Evolutionary conservation across 1,140 invertebrate genomes (phyloP).

Genomic region (Drosophila sp.): DNA sequence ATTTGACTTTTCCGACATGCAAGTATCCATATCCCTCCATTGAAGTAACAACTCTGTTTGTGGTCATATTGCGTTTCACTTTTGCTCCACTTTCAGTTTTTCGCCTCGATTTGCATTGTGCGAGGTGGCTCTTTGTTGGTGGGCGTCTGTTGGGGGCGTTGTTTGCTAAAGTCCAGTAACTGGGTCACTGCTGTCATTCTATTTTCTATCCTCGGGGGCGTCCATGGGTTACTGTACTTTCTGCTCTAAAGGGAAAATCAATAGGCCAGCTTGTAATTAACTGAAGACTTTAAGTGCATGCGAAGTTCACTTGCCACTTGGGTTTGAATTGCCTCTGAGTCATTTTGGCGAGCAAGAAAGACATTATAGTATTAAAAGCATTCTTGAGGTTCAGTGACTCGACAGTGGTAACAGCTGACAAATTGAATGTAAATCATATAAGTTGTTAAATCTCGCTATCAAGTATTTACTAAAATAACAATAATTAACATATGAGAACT

Average conservation of each 20-base stretch:
- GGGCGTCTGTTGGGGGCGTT: constrained; percentile 53
- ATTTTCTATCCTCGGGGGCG: constrained; percentile 35
- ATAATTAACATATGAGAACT: no score
- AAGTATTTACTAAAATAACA: no score
- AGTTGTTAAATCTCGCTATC: no score
- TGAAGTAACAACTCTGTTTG: constrained; percentile 48
- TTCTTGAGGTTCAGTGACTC: constrained; percentile 1
- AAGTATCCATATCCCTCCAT: neutral
- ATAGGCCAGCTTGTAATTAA: constrained; percentile 67
- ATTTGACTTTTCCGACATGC: constrained; percentile 46
- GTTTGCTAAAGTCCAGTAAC: constrained; percentile 46
- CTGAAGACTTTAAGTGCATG: constrained; percentile 58
- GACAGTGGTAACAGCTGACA: neutral
- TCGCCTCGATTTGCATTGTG: constrained; percentile 64
- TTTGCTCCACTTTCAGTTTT: constrained; percentile 69
- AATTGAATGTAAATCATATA: neutral
- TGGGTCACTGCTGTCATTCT: constrained; percentile 62
- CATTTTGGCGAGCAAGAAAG: constrained; percentile 29
- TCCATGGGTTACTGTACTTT: constrained; percentile 68
- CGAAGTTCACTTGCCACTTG: constrained; percentile 44
- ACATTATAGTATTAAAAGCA: constrained; percentile 18
- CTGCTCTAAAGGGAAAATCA: constrained; percentile 49
- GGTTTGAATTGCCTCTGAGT: constrained; percentile 18
- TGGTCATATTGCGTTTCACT: constrained; percentile 79
- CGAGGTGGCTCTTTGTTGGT: neutral